These are phyloP conservation scores for Dryococelus australis DNA, from an alignment of 2,888 invertebrate species.

Conservation along the genomic window DNA sequence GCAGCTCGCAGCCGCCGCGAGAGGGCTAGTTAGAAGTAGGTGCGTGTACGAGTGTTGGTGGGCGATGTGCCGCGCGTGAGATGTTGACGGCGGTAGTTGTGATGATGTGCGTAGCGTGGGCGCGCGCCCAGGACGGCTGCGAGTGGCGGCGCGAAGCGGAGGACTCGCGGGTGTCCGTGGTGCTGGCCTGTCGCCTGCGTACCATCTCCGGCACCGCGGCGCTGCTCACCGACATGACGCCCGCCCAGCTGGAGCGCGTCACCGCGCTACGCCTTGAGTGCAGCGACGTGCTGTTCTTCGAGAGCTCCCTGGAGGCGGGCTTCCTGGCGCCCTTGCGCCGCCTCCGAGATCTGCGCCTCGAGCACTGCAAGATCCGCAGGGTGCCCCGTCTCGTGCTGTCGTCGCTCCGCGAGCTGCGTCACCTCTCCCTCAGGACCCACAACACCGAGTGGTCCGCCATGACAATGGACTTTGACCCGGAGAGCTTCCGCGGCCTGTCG, in stretches of 20 bases:
- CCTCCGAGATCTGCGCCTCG: constrained; percentile 73
- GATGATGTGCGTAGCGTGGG: constrained; percentile 36
- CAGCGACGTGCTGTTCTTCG: constrained; percentile 77
- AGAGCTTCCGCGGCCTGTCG: constrained; percentile 60
- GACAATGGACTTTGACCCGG: constrained; percentile 76
- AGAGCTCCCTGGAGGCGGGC: constrained; percentile 67
- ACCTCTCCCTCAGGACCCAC: constrained; percentile 74
- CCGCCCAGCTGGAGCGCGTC: constrained; percentile 72
- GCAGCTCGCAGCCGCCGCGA: neutral
- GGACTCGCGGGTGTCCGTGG: constrained; percentile 55
- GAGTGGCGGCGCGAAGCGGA: constrained; percentile 68
- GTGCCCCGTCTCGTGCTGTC: constrained; percentile 75
- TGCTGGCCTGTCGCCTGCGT: constrained; percentile 69
- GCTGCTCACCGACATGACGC: constrained; percentile 73
- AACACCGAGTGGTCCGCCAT: constrained; percentile 83
- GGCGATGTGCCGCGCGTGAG: constrained; percentile 10
- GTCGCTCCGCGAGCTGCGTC: constrained; percentile 70
- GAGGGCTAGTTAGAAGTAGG: neutral
- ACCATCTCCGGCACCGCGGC: constrained; percentile 75
- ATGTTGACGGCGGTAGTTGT: constrained; percentile 44
- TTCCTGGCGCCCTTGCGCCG: constrained; percentile 70
- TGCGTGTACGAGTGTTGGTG: constrained; percentile 20
- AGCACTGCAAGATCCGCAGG: constrained; percentile 79
- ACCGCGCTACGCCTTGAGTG: constrained; percentile 74
- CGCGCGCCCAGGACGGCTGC: constrained; percentile 72